Evolutionary conservation across 2,888 invertebrate species (phyloP).

Genomic region (Monopis laevigella): DNA sequence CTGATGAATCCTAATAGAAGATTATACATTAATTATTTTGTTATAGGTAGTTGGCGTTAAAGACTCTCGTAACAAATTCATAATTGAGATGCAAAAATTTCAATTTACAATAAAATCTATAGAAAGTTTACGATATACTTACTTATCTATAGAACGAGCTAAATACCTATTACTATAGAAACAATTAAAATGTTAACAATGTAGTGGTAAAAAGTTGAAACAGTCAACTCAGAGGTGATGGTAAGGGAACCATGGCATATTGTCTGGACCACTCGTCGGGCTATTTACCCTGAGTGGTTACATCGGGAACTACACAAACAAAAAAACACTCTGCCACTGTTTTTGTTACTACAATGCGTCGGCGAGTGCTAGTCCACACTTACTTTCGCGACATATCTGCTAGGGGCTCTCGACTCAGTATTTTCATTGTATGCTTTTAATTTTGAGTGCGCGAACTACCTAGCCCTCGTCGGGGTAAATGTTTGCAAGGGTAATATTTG

Average conservation of each 20-base stretch:
- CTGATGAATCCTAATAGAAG: too few relatives aligned
- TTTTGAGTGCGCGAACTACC: conserved; percentile 73
- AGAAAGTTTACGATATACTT: too few relatives aligned
- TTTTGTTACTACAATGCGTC: conserved; percentile 63
- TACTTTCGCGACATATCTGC: conserved; percentile 58
- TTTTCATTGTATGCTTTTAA: conserved; percentile 73
- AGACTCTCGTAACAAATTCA: too few relatives aligned
- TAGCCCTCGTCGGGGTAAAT: conserved; percentile 64
- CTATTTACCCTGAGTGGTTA: conserved; percentile 65
- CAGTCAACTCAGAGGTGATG: not conserved
- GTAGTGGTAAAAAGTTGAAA: not conserved
- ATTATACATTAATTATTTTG: too few relatives aligned
- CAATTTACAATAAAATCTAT: too few relatives aligned
- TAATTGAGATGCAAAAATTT: too few relatives aligned
- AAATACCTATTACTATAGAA: too few relatives aligned
- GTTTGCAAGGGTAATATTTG: conserved; percentile 71
- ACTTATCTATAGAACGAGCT: too few relatives aligned
- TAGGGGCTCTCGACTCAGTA: conserved; percentile 57
- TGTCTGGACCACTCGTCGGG: conserved; percentile 20
- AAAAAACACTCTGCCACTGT: conserved; percentile 64
- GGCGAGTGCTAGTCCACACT: conserved; percentile 56
- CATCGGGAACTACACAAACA: conserved; percentile 63
- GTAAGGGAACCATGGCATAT: conserved; percentile 1
- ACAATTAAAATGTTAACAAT: conserved; percentile 1
- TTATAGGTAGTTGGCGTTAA: too few relatives aligned